Conservation (phyloP, 2,797 vertebrate genomes). For the Molossus alvarezi region DNA sequence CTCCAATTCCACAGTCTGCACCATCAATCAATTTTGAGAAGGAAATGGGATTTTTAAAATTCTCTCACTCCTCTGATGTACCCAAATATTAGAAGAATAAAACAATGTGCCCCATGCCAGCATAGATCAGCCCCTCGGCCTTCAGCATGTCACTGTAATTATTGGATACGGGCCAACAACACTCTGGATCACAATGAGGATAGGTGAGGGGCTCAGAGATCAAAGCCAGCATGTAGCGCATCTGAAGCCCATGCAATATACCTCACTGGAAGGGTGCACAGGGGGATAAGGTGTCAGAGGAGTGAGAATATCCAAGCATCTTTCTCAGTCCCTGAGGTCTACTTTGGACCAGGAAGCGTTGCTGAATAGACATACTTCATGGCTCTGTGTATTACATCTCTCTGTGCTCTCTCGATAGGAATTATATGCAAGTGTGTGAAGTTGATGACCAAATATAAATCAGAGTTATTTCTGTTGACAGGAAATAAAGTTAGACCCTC, state of each 20-base stretch:
- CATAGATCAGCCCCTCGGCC: not conserved
- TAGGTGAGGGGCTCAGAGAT: slow-evolving; percentile 56
- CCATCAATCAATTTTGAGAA: slow-evolving; percentile 69
- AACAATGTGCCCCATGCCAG: slow-evolving; percentile 52
- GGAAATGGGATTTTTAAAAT: slow-evolving; percentile 75
- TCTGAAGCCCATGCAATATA: not conserved
- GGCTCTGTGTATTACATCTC: not conserved
- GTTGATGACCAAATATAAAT: slow-evolving; percentile 76
- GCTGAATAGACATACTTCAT: slow-evolving; percentile 43
- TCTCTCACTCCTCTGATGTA: slow-evolving; percentile 55
- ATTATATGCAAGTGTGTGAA: slow-evolving; percentile 54
- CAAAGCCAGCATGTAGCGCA: slow-evolving; percentile 62
- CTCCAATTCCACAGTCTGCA: slow-evolving; percentile 49
- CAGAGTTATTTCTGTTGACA: slow-evolving; percentile 84
- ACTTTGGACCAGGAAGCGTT: slow-evolving; percentile 39
- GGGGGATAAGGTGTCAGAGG: slow-evolving; percentile 17
- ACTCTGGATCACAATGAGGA: not conserved
- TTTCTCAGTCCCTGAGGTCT: slow-evolving; percentile 58
- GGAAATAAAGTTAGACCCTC: slow-evolving; percentile 83
- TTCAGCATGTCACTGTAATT: not conserved
- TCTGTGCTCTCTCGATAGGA: slow-evolving; percentile 12
- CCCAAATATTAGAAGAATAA: slow-evolving; percentile 54
- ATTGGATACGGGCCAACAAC: slow-evolving; percentile 51
- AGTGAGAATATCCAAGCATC: slow-evolving; percentile 46
- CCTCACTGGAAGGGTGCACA: slow-evolving; percentile 43